Base-by-base conservation (phyloP, 2,888 invertebrate species). In the Drosophila kanekoi region DNA sequence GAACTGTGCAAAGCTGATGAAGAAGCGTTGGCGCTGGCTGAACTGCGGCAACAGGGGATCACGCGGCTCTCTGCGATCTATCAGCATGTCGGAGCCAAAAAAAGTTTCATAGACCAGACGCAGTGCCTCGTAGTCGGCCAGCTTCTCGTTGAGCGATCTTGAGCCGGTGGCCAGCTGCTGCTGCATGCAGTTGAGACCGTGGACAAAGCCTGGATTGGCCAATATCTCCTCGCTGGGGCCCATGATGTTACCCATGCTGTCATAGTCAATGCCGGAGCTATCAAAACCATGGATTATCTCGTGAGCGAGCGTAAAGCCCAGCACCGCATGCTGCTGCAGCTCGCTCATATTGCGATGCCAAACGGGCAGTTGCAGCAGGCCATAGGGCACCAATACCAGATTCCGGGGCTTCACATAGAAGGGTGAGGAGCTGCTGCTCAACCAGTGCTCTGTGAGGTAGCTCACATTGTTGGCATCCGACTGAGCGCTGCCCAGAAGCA, bases 281-380 rank as follows among this genome's bases (percentile, higher is more conserved):
- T 91, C 91, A 40, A 91, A 91, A 5, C 90, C 92, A 38, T 92
- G 91, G 0, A 90, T 54, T 37, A 91, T 65, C 71, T 91, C 91
- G 38, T 91, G 91, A 3, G 91, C 91, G 44, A 91, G 35, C 0
- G 81, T 75, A 28, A 91, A 92, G 1, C 91, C 91, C 13, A 91
- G 61, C 13, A 88, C 81, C 1, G 91, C 89, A 20, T 88, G 85
- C 38, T 89, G 90, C 38, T 87, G 90, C 23, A 91, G 65, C 3
- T 82, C 66, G 16, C 79, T 81, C 38, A 90, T 81, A 43, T 89
- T 85, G 28, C 84, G 82, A 49, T 91, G 91, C 67, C 89, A 89
- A 14, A 91, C 74, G 32, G 85, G 89, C 52, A 90, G 68, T 16
- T 91, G 90, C 0, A 92, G 81, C 13, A 91, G 78, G 0, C 90